Conservation (phyloP, 2,113 vertebrate genomes). For the Equus quagga region DNA sequence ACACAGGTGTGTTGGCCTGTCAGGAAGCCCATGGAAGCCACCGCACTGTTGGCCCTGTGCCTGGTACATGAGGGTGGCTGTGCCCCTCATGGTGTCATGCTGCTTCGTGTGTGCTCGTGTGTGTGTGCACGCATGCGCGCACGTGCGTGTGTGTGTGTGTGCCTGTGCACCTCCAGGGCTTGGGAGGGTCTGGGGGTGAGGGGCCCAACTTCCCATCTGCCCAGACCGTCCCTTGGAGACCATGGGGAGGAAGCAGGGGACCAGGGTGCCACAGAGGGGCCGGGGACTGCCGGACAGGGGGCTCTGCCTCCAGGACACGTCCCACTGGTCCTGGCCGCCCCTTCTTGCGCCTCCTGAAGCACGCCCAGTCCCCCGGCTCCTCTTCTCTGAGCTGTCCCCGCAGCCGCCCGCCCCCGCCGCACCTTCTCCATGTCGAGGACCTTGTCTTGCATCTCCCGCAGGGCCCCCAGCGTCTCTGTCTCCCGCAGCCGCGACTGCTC, state of each 20-base stretch:
- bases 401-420: background rate
- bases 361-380: no score
- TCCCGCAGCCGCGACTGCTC: conserved; percentile 93
- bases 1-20: background rate
- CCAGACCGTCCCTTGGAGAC: background rate
- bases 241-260: no score
- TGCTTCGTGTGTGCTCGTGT: no score
- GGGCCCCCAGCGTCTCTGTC: conserved; percentile 92
- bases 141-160: background rate
- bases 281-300: background rate
- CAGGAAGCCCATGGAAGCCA: background rate
- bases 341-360: background rate
- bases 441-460: conserved; percentile 98
- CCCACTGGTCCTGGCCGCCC: no score
- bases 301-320: background rate
- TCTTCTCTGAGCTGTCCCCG: background rate
- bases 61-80: background rate
- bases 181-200: background rate
- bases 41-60: background rate
- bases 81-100: rapidly evolving
- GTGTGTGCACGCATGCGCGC: background rate
- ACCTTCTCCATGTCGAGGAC: conserved; percentile 98
- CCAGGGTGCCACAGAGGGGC: background rate
- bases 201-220: background rate
- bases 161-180: background rate